Evolutionary conservation across 2,797 vertebrate genomes (phyloP).

Genomic region (Amblyraja radiata): DNA sequence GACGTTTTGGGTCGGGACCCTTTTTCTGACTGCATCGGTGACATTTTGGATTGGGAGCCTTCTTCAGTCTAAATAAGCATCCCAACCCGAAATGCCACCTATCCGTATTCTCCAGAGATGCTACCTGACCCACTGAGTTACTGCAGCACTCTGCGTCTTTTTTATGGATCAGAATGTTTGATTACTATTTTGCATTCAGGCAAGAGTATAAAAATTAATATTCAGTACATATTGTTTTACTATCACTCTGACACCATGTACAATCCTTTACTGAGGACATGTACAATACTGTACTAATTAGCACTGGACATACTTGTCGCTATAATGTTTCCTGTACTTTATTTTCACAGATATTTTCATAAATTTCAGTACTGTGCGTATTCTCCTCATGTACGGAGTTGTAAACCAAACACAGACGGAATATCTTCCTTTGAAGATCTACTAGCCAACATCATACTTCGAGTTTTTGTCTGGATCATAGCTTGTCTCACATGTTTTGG

Average conservation of each 20-base stretch:
- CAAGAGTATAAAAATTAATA: background rate
- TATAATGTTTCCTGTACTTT: slow-evolving; percentile 40
- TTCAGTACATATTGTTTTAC: background rate
- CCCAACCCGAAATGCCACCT: too few relatives aligned
- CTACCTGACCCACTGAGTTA: too few relatives aligned
- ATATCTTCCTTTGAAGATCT: slow-evolving; percentile 80
- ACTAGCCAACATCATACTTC: slow-evolving; percentile 69
- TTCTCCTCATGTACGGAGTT: slow-evolving; percentile 67
- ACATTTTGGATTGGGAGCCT: too few relatives aligned
- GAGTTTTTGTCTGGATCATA: slow-evolving; percentile 77
- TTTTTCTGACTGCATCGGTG: too few relatives aligned
- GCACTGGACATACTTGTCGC: background rate
- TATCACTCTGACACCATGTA: background rate
- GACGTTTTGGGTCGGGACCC: too few relatives aligned
- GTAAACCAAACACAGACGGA: slow-evolving; percentile 74
- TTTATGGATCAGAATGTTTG: background rate
- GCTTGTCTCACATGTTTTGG: slow-evolving; percentile 76
- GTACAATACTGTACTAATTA: background rate
- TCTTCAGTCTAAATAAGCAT: too few relatives aligned
- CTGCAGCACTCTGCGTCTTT: too few relatives aligned
- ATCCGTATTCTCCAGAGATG: too few relatives aligned
- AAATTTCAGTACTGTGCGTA: slow-evolving; percentile 77
- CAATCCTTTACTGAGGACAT: background rate
- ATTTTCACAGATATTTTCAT: slow-evolving; percentile 70
- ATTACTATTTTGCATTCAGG: background rate